These are phyloP conservation scores for Pteruthius melanotis DNA, from an alignment of 2,113 vertebrate genomes.

Conservation along the genomic window DNA sequence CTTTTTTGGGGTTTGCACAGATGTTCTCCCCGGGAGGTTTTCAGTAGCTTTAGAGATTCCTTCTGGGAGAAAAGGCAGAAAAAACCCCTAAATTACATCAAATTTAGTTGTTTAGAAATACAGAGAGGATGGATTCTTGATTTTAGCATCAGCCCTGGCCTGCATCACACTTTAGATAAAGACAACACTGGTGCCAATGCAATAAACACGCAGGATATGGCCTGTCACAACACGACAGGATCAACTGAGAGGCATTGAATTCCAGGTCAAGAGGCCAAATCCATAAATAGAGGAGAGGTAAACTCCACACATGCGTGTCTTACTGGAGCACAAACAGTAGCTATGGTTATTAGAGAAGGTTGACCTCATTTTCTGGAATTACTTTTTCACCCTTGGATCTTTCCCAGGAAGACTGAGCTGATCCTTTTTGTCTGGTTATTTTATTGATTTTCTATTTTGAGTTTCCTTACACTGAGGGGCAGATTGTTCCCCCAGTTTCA, in stretches of 20 bases:
- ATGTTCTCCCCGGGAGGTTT: not conserved
- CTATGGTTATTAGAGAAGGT: conserved; percentile 52
- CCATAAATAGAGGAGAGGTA: conserved; percentile 62
- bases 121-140: not conserved
- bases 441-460: conserved; percentile 50
- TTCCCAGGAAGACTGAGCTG: conserved; percentile 32
- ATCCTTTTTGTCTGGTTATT: conserved; percentile 14
- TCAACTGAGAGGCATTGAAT: conserved; percentile 35
- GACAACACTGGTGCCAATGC: conserved; percentile 8
- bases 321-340: conserved; percentile 52
- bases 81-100: not conserved
- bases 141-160: not conserved
- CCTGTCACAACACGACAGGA: not conserved
- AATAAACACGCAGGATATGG: conserved; percentile 7
- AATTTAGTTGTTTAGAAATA: not conserved
- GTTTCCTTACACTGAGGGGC: not conserved
- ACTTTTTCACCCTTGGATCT: conserved; percentile 54
- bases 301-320: conserved; percentile 22
- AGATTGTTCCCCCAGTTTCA: not conserved
- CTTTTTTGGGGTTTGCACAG: not conserved
- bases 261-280: conserved; percentile 50
- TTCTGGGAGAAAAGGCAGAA: not conserved
- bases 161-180: not conserved
- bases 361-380: conserved; percentile 62
- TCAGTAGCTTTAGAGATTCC: not conserved